phyloP scores from a whole-genome alignment of 2,888 invertebrate genomes.

The Pedicia rivosa region DNA sequence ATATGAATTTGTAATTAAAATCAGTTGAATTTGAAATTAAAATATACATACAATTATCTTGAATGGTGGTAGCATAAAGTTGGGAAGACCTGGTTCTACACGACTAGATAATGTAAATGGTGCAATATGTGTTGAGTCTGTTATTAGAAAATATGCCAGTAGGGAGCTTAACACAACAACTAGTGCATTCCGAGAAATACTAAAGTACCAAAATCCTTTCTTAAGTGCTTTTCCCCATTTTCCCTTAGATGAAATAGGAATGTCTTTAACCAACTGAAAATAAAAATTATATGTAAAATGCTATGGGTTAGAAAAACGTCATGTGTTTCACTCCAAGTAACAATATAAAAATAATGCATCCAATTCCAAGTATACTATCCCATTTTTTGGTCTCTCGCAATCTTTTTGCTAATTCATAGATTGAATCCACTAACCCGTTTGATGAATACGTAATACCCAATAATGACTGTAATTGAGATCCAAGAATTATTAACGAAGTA shows the following conservation, averaged over 20 bases:
- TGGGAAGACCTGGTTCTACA: conserved; percentile 55
- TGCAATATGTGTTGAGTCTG: conserved; percentile 30
- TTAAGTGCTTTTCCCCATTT: conserved; percentile 29
- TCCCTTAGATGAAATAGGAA: not conserved
- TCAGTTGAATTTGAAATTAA: no score
- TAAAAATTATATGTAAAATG: no score
- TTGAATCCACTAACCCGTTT: conserved; percentile 46
- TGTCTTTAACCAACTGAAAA: conserved; percentile 35
- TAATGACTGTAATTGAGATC: conserved; percentile 57
- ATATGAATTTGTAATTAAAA: no score
- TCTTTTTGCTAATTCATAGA: conserved; percentile 33
- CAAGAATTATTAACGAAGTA: conserved; percentile 61
- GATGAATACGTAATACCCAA: conserved; percentile 53
- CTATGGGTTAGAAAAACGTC: conserved; percentile 12
- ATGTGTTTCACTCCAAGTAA: conserved; percentile 42
- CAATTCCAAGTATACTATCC: conserved; percentile 49
- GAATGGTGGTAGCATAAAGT: conserved; percentile 48
- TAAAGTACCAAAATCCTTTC: conserved; percentile 52
- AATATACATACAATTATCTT: conserved; percentile 24
- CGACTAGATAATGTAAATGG: conserved; percentile 48
- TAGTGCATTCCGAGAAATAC: conserved; percentile 64
- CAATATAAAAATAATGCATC: conserved; percentile 48
- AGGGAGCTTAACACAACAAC: conserved; percentile 48
- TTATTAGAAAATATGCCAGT: conserved; percentile 37
- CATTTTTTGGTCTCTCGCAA: conserved; percentile 35